Percentiles rank a stretch among this genome's conserved stretches.
Conservation (phyloP, 2,797 vertebrate species). For the Rhinichthys osculus region DNA sequence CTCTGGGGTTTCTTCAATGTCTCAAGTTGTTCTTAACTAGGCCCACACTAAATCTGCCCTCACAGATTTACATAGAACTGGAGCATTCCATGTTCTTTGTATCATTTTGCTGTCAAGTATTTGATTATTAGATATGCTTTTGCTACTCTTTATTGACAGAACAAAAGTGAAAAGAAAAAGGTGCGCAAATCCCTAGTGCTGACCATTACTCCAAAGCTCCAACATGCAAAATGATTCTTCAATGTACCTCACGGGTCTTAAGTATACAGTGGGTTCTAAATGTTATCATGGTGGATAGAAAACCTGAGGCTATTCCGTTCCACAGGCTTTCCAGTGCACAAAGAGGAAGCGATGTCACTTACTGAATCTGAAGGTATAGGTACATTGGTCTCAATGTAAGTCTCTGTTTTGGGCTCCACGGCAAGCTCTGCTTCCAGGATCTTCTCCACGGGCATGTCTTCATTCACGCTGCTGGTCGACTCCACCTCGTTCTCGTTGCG, state of each 20-base stretch:
- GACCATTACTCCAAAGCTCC: background rate
- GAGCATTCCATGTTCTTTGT: background rate
- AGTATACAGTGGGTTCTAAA: background rate
- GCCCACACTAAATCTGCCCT: background rate
- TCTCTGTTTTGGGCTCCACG: slow-evolving; percentile 97
- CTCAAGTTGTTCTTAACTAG: slow-evolving; percentile 1
- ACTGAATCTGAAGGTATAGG: slow-evolving; percentile 92
- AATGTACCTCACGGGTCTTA: background rate
- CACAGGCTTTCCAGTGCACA: background rate
- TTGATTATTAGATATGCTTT: background rate
- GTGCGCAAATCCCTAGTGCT: no score
- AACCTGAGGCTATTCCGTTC: background rate
- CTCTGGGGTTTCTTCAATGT: slow-evolving; percentile 11
- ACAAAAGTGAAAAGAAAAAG: background rate
- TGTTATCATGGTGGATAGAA: background rate
- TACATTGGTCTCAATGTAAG: slow-evolving; percentile 93
- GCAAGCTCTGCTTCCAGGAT: slow-evolving; percentile 96
- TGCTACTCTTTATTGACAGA: background rate
- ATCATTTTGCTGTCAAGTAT: background rate
- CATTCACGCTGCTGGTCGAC: slow-evolving; percentile 91
- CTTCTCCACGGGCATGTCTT: slow-evolving; percentile 99
- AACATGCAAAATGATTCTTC: background rate
- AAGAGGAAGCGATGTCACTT: slow-evolving; percentile 68
- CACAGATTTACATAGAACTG: background rate
- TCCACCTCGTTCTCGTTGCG: slow-evolving; percentile 93